Evolutionary conservation across 1,140 invertebrate genomes (phyloP).

Genomic region (Drosophila yakuba): DNA sequence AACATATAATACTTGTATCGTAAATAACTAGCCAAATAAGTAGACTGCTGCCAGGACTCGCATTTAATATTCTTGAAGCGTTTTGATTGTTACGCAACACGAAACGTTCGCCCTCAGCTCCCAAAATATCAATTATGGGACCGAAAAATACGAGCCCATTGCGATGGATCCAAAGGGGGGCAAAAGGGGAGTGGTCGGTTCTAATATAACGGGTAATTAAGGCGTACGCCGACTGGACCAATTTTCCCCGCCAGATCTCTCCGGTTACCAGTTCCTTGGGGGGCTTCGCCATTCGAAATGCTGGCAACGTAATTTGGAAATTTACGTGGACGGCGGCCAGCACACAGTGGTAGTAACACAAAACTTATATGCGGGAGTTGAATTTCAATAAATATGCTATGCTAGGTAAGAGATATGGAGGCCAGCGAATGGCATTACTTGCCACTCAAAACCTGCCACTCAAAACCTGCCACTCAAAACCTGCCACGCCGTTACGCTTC

Average conservation of each 20-base stretch:
- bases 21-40: no score
- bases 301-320: constrained; percentile 74
- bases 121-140: constrained; percentile 80
- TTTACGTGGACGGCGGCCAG: constrained; percentile 66
- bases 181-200: neutral
- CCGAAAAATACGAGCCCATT: constrained; percentile 67
- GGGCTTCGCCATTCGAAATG: constrained; percentile 61
- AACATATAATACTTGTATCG: neutral
- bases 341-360: constrained; percentile 50
- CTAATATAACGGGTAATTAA: constrained; percentile 80
- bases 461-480: constrained; percentile 6
- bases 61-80: constrained; percentile 75
- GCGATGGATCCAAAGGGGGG: neutral
- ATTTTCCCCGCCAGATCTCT: constrained; percentile 9
- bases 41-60: neutral
- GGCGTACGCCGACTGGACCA: constrained; percentile 30
- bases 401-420: constrained; percentile 61
- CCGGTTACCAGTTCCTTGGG: constrained; percentile 20
- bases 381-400: constrained; percentile 81
- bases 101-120: constrained; percentile 40
- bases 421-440: neutral
- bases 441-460: constrained; percentile 1
- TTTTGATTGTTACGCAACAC: constrained; percentile 55
- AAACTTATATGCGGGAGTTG: constrained; percentile 73
- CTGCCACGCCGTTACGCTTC: neutral